A percentile compares a stretch with the other conserved stretches of the same genome.
Evolutionary conservation across 2,113 vertebrate genomes (phyloP).

Genomic region (Chaetorhynchus papuensis): DNA sequence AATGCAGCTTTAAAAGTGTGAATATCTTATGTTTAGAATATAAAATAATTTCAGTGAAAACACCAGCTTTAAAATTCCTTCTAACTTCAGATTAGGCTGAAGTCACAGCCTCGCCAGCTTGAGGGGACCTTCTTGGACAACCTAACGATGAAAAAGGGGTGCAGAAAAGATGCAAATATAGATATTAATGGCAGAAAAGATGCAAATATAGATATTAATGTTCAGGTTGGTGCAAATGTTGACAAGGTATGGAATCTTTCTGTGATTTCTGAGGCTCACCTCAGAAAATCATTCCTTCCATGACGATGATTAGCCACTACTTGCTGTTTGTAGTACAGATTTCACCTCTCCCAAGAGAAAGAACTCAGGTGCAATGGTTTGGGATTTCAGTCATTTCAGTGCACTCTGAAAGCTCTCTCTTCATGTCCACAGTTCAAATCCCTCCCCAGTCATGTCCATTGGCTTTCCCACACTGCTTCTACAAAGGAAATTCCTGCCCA

Average conservation of each 20-base stretch:
- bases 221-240: background rate
- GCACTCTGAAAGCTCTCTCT: background rate
- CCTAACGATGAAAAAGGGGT: background rate
- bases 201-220: background rate
- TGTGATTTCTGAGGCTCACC: background rate
- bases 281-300: background rate
- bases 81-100: background rate
- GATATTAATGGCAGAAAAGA: background rate
- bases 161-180: background rate
- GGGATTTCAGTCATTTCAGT: background rate
- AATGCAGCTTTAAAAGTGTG: background rate
- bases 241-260: background rate
- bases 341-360: background rate
- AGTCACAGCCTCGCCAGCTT: background rate
- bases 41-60: background rate
- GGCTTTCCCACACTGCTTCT: background rate
- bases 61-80: background rate
- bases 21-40: background rate
- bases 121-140: background rate
- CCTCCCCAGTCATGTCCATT: background rate
- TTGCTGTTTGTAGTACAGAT: background rate
- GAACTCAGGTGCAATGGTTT: background rate
- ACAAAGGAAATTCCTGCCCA: background rate
- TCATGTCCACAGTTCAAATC: background rate
- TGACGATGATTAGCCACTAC: fast-evolving